Percentiles rank a stretch among this genome's conserved stretches.
These are phyloP conservation scores for Hylaeus volcanicus DNA, from an alignment of 1,140 invertebrate genomes.

Conservation along the genomic window DNA sequence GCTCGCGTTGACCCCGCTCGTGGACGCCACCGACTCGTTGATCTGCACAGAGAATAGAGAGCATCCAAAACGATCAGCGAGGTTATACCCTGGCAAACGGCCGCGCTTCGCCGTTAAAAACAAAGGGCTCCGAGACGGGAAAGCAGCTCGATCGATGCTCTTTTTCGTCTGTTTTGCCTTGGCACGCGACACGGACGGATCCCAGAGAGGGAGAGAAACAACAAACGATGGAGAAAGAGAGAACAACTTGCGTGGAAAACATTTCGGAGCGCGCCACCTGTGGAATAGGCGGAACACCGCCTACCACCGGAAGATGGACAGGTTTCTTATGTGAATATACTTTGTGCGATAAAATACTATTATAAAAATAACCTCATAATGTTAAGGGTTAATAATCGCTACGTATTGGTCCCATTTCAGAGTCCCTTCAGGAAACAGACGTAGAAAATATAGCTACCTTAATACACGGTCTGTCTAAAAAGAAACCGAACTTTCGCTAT, in stretches of 20 bases:
- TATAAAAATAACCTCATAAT: too few relatives aligned
- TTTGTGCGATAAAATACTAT: too few relatives aligned
- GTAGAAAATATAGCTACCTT: too few relatives aligned
- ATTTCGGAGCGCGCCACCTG: slow-evolving; percentile 40
- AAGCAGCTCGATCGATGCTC: slow-evolving; percentile 2
- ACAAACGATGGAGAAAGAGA: too few relatives aligned
- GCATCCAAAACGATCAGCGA: slow-evolving; percentile 16
- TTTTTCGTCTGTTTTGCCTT: background rate
- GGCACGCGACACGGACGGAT: background rate
- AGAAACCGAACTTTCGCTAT: too few relatives aligned
- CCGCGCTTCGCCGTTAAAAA: background rate
- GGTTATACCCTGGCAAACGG: slow-evolving; percentile 4
- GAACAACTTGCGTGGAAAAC: background rate
- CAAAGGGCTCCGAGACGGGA: background rate
- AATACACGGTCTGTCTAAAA: too few relatives aligned
- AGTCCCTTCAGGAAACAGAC: too few relatives aligned
- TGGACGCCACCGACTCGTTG: slow-evolving; percentile 75
- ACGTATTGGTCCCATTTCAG: too few relatives aligned
- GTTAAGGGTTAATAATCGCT: too few relatives aligned
- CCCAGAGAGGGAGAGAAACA: background rate
- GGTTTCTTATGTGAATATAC: too few relatives aligned
- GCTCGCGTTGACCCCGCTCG: slow-evolving; percentile 70
- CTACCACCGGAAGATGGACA: background rate
- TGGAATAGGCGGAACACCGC: slow-evolving; percentile 7
- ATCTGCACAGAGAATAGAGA: slow-evolving; percentile 64